Conservation (phyloP, 2,888 invertebrate species). For the Pterostichus madidus region DNA sequence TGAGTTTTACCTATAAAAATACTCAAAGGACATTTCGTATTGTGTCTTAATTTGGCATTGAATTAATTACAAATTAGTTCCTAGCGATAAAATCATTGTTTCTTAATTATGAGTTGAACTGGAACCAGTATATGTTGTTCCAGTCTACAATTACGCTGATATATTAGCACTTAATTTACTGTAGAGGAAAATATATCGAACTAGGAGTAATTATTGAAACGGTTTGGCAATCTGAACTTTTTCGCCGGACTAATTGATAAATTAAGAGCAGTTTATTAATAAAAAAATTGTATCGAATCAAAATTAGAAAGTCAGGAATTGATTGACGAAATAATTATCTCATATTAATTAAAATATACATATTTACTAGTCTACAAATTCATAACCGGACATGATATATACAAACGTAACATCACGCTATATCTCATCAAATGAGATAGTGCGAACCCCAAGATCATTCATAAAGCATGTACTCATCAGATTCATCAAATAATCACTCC, state of each 20-base stretch:
- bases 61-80: constrained; percentile 61
- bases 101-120: constrained; percentile 53
- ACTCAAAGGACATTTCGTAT: background rate
- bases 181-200: constrained; percentile 30
- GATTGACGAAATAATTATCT: constrained; percentile 3
- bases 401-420: no score
- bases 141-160: constrained; percentile 24
- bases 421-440: no score
- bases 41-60: constrained; percentile 62
- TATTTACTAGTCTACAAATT: no score
- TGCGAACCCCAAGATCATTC: no score
- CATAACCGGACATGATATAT: no score
- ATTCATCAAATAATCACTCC: no score
- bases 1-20: no score
- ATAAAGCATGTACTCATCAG: no score
- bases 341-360: background rate
- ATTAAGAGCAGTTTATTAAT: constrained; percentile 24
- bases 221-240: constrained; percentile 10
- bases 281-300: background rate
- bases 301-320: constrained; percentile 18
- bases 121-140: background rate
- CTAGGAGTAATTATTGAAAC: constrained; percentile 2
- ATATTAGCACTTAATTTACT: constrained; percentile 47
- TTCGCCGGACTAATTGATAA: constrained; percentile 29
- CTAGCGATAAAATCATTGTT: constrained; percentile 57